Base-by-base conservation (phyloP, 2,113 vertebrate genomes). In the Takifugu bimaculatus region DNA sequence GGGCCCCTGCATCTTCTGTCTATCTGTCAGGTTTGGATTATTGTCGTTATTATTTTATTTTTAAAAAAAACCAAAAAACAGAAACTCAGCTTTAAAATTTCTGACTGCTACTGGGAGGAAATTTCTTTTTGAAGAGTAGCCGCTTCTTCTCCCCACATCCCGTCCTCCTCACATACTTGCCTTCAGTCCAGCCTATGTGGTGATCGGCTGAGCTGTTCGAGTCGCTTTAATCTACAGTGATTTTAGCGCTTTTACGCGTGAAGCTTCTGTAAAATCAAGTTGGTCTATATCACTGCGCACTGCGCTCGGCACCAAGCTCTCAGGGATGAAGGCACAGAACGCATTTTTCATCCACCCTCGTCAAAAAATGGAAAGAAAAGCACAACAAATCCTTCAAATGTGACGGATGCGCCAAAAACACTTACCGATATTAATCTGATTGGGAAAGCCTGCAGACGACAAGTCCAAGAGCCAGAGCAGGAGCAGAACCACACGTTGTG, bases 391-490 rank as follows among this genome's bases (percentile, higher is more conserved):
- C 15, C 10, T 4, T 15, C n/a, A 15, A 35, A 13, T 52, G 4
- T n/a, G 35, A 39, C 35, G 35, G 35, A 39, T 48, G 20, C 29
- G 50, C 12, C 45, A 44, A 45, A 50, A 58, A 32, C 66, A 90
- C 96, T 95, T 91, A 97, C 96, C 96, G 85, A 98, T 98, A 78
- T 95, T 98, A 76, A 98, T 98, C 91, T 96, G 96, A 88, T 96
- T 97, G 54, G 96, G 96, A 84, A 98, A 96, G 72, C 93, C 96
- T 50, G 91, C 94, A 72, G 87, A 87, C 63, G 93, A 92, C 83
- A 87, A 88, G 68, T 92, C 93, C 80, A 91, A 89, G 83, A 97
- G 89, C 92, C 92, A 93, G 81, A 93, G 90, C 77, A 97, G 86
- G 75, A 96, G 75, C 82, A 93, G 86, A 88, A 94, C 75, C 88